A percentile compares a stretch with the other conserved stretches of the same genome.
Conservation (phyloP, 1,140 invertebrate genomes). For the Calosoma granatense region DNA sequence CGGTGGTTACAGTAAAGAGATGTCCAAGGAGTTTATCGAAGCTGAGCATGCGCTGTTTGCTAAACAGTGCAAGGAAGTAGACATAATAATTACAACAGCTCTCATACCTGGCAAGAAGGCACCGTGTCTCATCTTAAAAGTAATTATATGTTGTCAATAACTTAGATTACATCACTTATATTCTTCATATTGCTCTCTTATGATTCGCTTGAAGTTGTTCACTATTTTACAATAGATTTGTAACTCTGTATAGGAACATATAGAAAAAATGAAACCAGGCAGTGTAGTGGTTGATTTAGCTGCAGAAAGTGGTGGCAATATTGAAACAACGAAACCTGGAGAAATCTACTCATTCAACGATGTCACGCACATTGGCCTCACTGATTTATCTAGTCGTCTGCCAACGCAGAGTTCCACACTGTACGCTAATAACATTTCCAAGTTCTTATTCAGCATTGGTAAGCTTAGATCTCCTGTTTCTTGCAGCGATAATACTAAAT, state of each 20-base stretch:
- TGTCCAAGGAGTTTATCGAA: slow-evolving; percentile 80
- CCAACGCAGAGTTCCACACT: slow-evolving; percentile 79
- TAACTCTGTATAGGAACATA: slow-evolving; percentile 71
- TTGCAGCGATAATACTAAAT: slow-evolving; percentile 2
- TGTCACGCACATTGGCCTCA: slow-evolving; percentile 77
- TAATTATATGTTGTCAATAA: slow-evolving; percentile 32
- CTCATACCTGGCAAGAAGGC: slow-evolving; percentile 83
- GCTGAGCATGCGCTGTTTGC: slow-evolving; percentile 80
- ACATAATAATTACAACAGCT: slow-evolving; percentile 78
- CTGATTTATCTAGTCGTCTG: slow-evolving; percentile 73
- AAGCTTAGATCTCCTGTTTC: slow-evolving; percentile 14
- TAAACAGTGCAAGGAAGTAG: slow-evolving; percentile 70
- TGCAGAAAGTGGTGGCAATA: slow-evolving; percentile 80
- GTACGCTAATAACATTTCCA: slow-evolving; percentile 86
- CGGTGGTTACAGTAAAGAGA: slow-evolving; percentile 84
- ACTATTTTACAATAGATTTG: too few species aligned
- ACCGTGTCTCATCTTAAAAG: slow-evolving; percentile 71
- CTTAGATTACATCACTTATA: slow-evolving; percentile 1
- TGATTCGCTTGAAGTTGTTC: slow-evolving; percentile 10
- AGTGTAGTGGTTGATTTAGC: slow-evolving; percentile 85
- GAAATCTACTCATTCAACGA: slow-evolving; percentile 65
- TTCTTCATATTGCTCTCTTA: slow-evolving; percentile 12
- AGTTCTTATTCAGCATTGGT: slow-evolving; percentile 74
- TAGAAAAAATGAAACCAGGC: slow-evolving; percentile 78
- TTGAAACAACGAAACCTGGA: slow-evolving; percentile 74